A percentile compares a stretch with the other conserved stretches of the same genome.
phyloP scores from a whole-genome alignment of 2,797 vertebrate genomes.

The Oophaga sylvatica region DNA sequence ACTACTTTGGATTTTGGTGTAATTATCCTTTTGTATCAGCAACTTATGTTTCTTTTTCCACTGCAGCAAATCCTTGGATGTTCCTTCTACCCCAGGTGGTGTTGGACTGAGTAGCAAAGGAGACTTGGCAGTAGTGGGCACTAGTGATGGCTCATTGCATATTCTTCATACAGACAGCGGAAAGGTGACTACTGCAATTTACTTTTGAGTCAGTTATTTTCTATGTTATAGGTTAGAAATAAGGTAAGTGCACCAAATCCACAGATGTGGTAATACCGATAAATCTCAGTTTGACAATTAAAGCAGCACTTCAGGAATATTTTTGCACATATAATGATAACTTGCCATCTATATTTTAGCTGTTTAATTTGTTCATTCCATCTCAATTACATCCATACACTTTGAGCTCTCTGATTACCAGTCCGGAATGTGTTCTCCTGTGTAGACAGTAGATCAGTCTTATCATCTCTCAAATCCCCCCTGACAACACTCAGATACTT shows the following conservation, averaged over 20 bases:
- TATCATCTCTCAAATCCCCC: too few relatives aligned
- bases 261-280: too few relatives aligned
- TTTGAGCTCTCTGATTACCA: too few relatives aligned
- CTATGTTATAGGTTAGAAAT: neutral
- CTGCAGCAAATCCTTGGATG: conserved; percentile 48
- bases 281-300: neutral
- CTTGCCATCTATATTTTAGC: too few relatives aligned
- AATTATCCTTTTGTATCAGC: neutral
- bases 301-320: neutral
- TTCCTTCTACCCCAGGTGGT: conserved; percentile 70
- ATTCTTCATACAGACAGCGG: conserved; percentile 77
- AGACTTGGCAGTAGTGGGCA: conserved; percentile 78
- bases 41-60: neutral
- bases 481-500: too few relatives aligned
- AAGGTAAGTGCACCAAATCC: neutral
- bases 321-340: too few relatives aligned
- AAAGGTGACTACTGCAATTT: conserved; percentile 72
- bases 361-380: too few relatives aligned
- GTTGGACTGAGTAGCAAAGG: conserved; percentile 73
- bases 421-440: too few relatives aligned
- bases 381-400: too few relatives aligned
- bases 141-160: conserved; percentile 78
- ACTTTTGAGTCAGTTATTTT: neutral
- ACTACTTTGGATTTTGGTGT: neutral
- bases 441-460: too few relatives aligned